Conservation (phyloP, 2,113 vertebrate species). For the Prochilodus magdalenae region DNA sequence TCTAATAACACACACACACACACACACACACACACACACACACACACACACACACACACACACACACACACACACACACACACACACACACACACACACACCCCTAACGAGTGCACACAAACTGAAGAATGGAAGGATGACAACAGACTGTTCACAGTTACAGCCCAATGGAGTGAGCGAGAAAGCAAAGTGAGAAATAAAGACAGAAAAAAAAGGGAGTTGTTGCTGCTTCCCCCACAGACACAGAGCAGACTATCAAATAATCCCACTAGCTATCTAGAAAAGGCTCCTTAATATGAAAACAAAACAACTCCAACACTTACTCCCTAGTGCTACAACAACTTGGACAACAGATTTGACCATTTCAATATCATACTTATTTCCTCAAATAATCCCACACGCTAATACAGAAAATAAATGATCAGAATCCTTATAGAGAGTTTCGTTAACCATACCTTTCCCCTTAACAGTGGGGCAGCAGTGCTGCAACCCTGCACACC, state of each 20-base stretch:
- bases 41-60: background rate
- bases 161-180: constrained; percentile 28
- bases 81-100: background rate
- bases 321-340: background rate
- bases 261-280: background rate
- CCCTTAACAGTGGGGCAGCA: too few relatives aligned
- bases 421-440: too few relatives aligned
- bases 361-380: background rate
- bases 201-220: background rate
- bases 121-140: background rate
- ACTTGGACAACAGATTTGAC: background rate
- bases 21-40: background rate
- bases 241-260: background rate
- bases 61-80: background rate
- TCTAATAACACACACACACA: constrained; percentile 1
- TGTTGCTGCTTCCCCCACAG: background rate
- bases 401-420: too few relatives aligned
- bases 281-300: background rate
- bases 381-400: too few relatives aligned
- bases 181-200: background rate
- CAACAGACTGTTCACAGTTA: too few relatives aligned
- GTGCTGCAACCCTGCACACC: too few relatives aligned
- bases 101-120: background rate
- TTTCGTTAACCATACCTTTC: too few relatives aligned
- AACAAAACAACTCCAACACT: background rate